Percentiles rank a stretch among this genome's conserved stretches.
These are phyloP conservation scores for Poeciliopsis infans DNA, from an alignment of 2,797 vertebrate species.

Conservation along the genomic window DNA sequence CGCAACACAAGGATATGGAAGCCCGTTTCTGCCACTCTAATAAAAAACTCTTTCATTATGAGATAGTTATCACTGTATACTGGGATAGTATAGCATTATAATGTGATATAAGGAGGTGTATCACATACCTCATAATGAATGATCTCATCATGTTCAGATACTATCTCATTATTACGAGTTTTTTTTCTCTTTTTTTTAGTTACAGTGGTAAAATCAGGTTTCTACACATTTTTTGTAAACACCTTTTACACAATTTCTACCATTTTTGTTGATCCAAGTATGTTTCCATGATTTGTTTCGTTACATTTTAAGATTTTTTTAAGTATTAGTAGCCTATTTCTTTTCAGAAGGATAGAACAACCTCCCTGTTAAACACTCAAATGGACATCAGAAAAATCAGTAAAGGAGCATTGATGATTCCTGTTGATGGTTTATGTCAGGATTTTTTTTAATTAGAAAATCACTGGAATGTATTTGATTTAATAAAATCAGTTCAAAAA, in stretches of 20 bases:
- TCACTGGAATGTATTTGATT: not conserved
- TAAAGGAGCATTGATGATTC: not conserved
- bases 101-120: too few relatives aligned
- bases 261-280: not conserved
- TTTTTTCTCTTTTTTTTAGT: too few relatives aligned
- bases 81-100: too few relatives aligned
- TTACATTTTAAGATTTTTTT: not conserved
- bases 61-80: too few relatives aligned
- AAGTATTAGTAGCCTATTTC: not conserved
- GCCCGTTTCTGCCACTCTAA: too few relatives aligned
- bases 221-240: not conserved
- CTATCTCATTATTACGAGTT: too few relatives aligned
- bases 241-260: not conserved
- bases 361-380: not conserved
- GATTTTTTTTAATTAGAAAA: not conserved
- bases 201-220: too few relatives aligned
- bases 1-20: not conserved
- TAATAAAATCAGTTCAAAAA: not conserved
- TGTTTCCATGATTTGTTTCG: not conserved
- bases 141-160: too few relatives aligned
- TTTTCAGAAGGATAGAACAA: not conserved
- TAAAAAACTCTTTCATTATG: too few relatives aligned
- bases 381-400: not conserved
- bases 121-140: too few relatives aligned
- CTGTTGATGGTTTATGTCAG: not conserved